phyloP scores from a whole-genome alignment of 2,113 vertebrate genomes.

The Chlorocebus sabaeus region DNA sequence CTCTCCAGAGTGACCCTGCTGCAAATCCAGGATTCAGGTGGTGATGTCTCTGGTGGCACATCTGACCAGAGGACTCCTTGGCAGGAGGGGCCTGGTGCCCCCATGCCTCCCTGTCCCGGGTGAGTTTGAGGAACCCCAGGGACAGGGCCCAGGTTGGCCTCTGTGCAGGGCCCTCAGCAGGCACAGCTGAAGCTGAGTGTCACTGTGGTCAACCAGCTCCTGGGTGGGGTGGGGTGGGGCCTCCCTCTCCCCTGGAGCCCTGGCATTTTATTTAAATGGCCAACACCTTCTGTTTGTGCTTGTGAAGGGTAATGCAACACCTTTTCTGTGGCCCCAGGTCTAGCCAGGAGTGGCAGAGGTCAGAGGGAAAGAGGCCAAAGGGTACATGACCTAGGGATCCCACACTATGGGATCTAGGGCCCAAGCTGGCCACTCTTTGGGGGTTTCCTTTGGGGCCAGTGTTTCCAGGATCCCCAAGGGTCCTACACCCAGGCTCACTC shows the following conservation, averaged over 20 bases:
- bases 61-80: background rate
- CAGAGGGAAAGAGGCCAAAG: background rate
- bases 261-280: background rate
- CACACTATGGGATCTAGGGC: too few species aligned
- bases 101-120: background rate
- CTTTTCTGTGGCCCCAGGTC: rapidly evolving
- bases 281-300: background rate
- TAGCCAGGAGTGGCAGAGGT: background rate
- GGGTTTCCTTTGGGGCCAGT: rapidly evolving
- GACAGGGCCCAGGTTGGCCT: too few species aligned
- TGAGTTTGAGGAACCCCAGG: background rate
- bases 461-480: background rate
- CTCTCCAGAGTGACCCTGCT: background rate
- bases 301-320: rapidly evolving
- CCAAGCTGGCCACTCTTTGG: background rate
- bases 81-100: background rate
- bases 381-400: background rate
- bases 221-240: too few species aligned
- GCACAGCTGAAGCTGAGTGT: rapidly evolving
- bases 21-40: background rate
- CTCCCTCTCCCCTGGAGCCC: background rate
- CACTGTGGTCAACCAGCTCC: background rate
- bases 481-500: background rate
- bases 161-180: too few species aligned
- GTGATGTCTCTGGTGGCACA: background rate